Percentiles rank a stretch among this genome's conserved stretches.
phyloP scores from a whole-genome alignment of 2,113 vertebrate genomes.

The Mobula hypostoma region DNA sequence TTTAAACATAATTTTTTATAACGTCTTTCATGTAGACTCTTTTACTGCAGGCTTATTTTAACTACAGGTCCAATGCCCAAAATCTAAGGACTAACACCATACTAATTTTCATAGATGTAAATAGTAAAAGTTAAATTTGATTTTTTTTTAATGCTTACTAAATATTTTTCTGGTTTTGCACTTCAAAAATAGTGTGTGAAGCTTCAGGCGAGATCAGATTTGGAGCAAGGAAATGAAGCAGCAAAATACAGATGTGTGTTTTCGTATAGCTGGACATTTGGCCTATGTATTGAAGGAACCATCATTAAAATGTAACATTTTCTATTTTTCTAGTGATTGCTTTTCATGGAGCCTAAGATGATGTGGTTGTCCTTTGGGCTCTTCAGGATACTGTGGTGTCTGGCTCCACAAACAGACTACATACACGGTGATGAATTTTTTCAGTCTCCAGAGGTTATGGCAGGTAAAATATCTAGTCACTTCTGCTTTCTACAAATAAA shows the following conservation, averaged over 20 bases:
- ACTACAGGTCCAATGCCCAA: neutral
- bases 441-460: slow-evolving; percentile 65
- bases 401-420: slow-evolving; percentile 60
- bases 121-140: too few species aligned
- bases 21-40: too few species aligned
- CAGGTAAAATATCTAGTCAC: slow-evolving; percentile 50
- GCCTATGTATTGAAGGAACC: neutral
- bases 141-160: too few species aligned
- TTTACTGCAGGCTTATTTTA: neutral
- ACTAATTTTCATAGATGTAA: too few species aligned
- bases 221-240: too few species aligned
- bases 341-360: slow-evolving; percentile 42
- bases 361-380: slow-evolving; percentile 54
- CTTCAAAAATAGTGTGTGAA: too few species aligned
- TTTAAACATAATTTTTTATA: neutral
- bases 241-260: too few species aligned
- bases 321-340: neutral
- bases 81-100: too few species aligned
- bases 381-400: slow-evolving; percentile 56
- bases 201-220: too few species aligned
- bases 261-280: too few species aligned
- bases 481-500: neutral
- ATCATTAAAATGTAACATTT: neutral
- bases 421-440: slow-evolving; percentile 67
- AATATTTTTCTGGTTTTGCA: too few species aligned